These are phyloP conservation scores for Drosophila nigrodunni DNA, from an alignment of 1,140 invertebrate genomes.

Conservation along the genomic window DNA sequence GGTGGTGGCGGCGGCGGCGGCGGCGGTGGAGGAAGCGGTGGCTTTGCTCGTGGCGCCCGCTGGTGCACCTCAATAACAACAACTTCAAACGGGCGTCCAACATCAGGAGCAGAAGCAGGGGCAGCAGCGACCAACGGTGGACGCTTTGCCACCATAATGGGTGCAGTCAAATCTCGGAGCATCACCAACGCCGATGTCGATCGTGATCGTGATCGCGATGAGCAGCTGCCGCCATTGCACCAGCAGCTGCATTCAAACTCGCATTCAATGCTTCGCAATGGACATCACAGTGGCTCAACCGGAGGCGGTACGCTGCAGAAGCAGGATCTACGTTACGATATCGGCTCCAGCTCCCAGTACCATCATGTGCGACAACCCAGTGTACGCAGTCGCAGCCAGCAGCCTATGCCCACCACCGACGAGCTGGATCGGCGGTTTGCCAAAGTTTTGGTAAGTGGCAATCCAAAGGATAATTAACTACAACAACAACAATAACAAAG, in stretches of 20 bases:
- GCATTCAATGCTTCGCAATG: conserved; percentile 68
- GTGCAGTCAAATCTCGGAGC: conserved; percentile 75
- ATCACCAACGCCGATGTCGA: conserved; percentile 72
- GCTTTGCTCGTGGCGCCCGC: conserved; percentile 44
- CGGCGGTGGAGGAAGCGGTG: conserved; percentile 29
- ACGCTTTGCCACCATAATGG: conserved; percentile 81
- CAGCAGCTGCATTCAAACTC: conserved; percentile 44
- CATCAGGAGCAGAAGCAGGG: conserved; percentile 13
- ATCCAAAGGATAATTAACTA: conserved; percentile 9
- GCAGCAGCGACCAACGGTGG: conserved; percentile 34
- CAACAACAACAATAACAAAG: neutral
- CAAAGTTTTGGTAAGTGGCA: conserved; percentile 95
- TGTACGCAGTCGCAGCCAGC: conserved; percentile 90
- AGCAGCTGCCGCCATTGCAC: conserved; percentile 33
- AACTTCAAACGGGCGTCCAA: conserved; percentile 32
- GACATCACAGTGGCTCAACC: conserved; percentile 45
- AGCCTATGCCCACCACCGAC: conserved; percentile 94
- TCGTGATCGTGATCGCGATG: conserved; percentile 48
- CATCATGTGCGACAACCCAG: conserved; percentile 88
- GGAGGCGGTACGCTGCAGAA: conserved; percentile 70
- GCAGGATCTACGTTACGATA: conserved; percentile 80
- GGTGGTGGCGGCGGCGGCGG: conserved; percentile 21
- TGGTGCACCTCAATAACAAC: conserved; percentile 39
- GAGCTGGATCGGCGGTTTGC: conserved; percentile 96
- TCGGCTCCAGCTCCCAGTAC: conserved; percentile 78